Evolutionary conservation across 2,888 invertebrate genomes (phyloP).

Genomic region (Nipponacmea schrenckii): DNA sequence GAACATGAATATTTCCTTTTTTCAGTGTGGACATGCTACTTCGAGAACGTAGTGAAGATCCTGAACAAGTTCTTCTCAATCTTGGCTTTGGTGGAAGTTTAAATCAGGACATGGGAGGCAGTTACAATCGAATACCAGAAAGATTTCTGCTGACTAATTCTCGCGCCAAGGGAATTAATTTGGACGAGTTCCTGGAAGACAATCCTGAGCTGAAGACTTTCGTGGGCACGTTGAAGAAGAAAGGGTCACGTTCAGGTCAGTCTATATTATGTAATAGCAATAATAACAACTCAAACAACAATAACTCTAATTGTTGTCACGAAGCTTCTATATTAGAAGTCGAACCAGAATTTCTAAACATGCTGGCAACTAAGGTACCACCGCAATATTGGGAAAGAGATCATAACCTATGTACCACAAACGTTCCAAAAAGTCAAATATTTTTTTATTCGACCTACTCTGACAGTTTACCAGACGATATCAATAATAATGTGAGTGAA

Average conservation of each 20-base stretch:
- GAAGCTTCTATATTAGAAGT: background rate
- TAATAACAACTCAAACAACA: background rate
- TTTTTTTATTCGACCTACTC: background rate
- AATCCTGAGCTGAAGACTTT: slow-evolving; percentile 47
- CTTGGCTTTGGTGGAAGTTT: slow-evolving; percentile 66
- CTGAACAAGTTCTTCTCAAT: slow-evolving; percentile 85
- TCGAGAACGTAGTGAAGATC: slow-evolving; percentile 86
- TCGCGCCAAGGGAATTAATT: slow-evolving; percentile 79
- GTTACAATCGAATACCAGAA: slow-evolving; percentile 78
- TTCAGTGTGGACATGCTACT: slow-evolving; percentile 72
- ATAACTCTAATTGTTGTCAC: background rate
- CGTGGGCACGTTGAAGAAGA: slow-evolving; percentile 26
- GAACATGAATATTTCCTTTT: background rate
- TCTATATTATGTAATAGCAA: background rate
- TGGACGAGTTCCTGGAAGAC: slow-evolving; percentile 76
- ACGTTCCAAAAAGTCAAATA: background rate
- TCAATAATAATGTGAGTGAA: background rate
- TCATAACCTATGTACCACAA: background rate
- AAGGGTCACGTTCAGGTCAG: slow-evolving; percentile 15
- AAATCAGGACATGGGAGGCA: slow-evolving; percentile 33
- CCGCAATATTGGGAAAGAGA: background rate
- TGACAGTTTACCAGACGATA: background rate
- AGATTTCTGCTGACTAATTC: slow-evolving; percentile 83
- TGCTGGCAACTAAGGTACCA: background rate
- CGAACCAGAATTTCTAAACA: background rate